Percentiles rank a stretch among this genome's conserved stretches.
phyloP scores from a whole-genome alignment of 1,140 invertebrate species.

The Hypothenemus hampei region DNA sequence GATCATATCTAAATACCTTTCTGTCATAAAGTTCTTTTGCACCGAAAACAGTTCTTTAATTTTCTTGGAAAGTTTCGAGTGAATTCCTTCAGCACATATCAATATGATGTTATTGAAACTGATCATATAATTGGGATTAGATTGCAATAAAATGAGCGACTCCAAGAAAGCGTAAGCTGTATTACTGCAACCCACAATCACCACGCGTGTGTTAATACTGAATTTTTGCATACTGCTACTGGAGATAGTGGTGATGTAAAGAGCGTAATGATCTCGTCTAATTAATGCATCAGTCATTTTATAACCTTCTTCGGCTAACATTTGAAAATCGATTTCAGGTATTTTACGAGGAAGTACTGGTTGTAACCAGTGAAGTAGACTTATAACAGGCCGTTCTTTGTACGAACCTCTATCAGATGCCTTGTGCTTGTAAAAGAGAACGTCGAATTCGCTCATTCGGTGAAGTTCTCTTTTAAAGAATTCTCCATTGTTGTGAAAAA shows the following conservation, averaged over 20 bases:
- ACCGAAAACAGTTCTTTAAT: conserved; percentile 49
- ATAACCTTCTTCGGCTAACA: conserved; percentile 27
- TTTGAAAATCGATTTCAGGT: conserved; percentile 35
- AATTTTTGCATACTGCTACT: conserved; percentile 46
- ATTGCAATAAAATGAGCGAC: conserved; percentile 57
- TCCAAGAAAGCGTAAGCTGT: conserved; percentile 65
- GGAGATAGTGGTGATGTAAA: conserved; percentile 48
- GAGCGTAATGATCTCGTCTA: conserved; percentile 41
- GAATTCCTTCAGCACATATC: conserved; percentile 59
- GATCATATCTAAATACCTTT: conserved; percentile 49
- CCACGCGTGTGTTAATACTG: conserved; percentile 58
- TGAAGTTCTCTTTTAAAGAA: conserved; percentile 48
- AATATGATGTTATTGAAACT: conserved; percentile 58
- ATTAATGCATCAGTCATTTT: conserved; percentile 13
- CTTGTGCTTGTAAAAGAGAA: conserved; percentile 50
- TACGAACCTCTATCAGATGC: conserved; percentile 35
- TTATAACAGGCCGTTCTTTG: conserved; percentile 32
- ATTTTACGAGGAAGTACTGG: conserved; percentile 40
- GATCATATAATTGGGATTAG: conserved; percentile 31
- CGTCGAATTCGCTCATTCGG: conserved; percentile 45
- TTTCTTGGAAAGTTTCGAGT: conserved; percentile 38
- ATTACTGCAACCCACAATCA: conserved; percentile 68
- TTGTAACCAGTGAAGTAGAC: conserved; percentile 41
- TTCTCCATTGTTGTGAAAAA: conserved; percentile 31
- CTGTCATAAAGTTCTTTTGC: conserved; percentile 48